Evolutionary conservation across 92 coral and sea anemone genomes (phyloP).

Genomic region (Actinostola sp.): DNA sequence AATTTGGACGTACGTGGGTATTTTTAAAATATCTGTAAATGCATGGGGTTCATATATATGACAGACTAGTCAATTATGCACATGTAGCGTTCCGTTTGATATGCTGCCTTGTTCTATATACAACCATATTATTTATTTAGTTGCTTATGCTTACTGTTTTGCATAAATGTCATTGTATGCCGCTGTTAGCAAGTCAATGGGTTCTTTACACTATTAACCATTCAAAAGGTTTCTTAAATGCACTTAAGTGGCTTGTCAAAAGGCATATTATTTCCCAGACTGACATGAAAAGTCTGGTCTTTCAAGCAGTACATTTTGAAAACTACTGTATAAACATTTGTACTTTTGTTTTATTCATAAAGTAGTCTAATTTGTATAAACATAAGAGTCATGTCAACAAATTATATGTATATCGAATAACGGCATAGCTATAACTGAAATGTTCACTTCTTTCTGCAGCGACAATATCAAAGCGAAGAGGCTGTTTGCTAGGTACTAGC

Average conservation of each 20-base stretch:
- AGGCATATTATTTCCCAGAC: not conserved
- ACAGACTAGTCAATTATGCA: not conserved
- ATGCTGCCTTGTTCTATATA: conserved; percentile 4
- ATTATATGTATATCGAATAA: not conserved
- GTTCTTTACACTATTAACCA: not conserved
- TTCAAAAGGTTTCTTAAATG: conserved; percentile 5
- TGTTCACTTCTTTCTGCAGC: conserved; percentile 2
- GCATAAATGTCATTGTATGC: conserved; percentile 5
- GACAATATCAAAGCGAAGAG: not conserved
- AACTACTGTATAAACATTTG: not conserved
- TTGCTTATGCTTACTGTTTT: conserved; percentile 13
- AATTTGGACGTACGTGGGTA: not conserved
- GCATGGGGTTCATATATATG: not conserved
- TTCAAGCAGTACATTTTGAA: too few species aligned
- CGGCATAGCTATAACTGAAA: not conserved
- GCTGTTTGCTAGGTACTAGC: too few species aligned
- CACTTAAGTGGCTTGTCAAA: conserved; percentile 15
- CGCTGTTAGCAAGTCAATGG: not conserved
- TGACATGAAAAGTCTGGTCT: not conserved
- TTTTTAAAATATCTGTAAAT: not conserved
- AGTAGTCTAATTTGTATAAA: not conserved
- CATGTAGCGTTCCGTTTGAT: not conserved
- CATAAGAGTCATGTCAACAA: too few species aligned
- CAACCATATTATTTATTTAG: conserved; percentile 23
- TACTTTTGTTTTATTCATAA: not conserved